phyloP scores from a whole-genome alignment of 1,140 invertebrate genomes.

The Druon quercuslanigerum region DNA sequence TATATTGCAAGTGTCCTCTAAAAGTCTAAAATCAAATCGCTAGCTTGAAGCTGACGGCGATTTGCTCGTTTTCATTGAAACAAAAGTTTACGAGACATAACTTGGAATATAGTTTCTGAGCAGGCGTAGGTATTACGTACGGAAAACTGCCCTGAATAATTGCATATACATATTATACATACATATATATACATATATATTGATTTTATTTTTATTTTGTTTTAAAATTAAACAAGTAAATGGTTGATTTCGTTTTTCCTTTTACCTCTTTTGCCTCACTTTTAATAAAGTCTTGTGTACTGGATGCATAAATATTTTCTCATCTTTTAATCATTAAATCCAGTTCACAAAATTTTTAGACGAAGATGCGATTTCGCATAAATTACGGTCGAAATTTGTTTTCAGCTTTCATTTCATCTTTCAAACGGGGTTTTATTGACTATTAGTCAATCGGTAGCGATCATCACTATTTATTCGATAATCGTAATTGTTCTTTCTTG shows the following conservation, averaged over 20 bases:
- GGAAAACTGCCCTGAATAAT: conserved; percentile 12
- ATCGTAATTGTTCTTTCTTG: conserved; percentile 28
- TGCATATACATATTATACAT: not conserved
- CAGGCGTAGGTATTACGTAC: conserved; percentile 1
- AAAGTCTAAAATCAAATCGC: not conserved
- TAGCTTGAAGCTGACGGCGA: conserved; percentile 45
- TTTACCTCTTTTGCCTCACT: not conserved
- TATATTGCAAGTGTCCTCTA: conserved; percentile 61
- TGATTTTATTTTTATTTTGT: conserved; percentile 32
- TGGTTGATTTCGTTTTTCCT: not conserved
- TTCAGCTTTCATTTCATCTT: conserved; percentile 15
- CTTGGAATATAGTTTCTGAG: conserved; percentile 1
- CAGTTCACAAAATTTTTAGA: not conserved
- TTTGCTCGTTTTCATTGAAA: conserved; percentile 49
- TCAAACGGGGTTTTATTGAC: not conserved
- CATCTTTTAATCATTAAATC: conserved; percentile 10
- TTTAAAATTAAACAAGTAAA: conserved; percentile 21
- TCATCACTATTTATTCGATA: conserved; percentile 33
- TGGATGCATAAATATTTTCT: not conserved
- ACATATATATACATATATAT: not conserved
- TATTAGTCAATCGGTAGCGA: not conserved
- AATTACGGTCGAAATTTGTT: not conserved
- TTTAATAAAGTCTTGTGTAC: not conserved
- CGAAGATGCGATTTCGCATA: not conserved
- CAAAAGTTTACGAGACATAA: conserved; percentile 46